phyloP scores from a whole-genome alignment of 2,797 vertebrate species.

The Chaunax sp. region DNA sequence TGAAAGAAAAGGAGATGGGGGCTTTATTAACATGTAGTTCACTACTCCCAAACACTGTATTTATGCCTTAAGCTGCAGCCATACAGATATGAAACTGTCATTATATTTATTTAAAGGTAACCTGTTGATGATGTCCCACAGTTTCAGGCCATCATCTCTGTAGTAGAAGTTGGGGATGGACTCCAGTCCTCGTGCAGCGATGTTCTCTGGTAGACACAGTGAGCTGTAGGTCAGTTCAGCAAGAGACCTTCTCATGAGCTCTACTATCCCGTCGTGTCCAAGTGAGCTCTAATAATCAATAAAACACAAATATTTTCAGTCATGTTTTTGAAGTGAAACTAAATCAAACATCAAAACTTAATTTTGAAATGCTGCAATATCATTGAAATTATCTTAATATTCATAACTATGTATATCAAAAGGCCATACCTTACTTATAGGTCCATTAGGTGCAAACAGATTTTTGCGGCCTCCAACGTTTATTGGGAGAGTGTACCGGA shows the following conservation, averaged over 20 bases:
- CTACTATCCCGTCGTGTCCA: background rate
- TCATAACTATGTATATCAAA: background rate
- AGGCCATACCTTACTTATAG: background rate
- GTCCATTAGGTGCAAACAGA: background rate
- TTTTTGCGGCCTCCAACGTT: background rate
- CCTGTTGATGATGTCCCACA: conserved; percentile 76
- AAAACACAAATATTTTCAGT: no score
- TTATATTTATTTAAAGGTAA: background rate
- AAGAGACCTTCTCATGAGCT: conserved; percentile 1
- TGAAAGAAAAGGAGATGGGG: no score
- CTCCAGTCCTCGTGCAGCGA: conserved; percentile 76
- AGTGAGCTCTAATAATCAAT: background rate
- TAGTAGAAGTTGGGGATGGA: conserved; percentile 80
- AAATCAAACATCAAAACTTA: background rate
- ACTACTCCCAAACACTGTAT: no score
- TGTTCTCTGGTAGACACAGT: conserved; percentile 46
- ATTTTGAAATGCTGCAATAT: background rate
- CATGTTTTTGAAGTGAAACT: no score
- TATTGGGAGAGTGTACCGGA: background rate
- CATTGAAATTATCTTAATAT: background rate
- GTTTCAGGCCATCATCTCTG: conserved; percentile 78
- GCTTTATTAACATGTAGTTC: no score
- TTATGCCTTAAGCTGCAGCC: no score
- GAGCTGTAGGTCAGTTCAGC: conserved; percentile 6
- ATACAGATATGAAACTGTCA: no score